Evolutionary conservation across 2,797 vertebrate species (phyloP).

Genomic region (Spea hammondii): DNA sequence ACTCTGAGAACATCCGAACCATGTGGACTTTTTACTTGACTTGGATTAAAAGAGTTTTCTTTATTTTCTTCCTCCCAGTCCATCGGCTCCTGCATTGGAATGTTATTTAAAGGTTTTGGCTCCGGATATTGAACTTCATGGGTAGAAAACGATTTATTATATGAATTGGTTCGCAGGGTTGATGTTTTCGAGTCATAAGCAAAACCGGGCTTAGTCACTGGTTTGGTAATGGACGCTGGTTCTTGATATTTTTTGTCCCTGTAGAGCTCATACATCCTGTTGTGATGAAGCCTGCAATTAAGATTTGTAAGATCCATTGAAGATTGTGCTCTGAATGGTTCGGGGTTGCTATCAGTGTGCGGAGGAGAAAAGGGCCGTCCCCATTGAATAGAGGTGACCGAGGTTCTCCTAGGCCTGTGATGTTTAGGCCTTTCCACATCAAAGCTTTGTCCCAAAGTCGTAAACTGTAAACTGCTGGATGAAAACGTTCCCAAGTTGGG

Average conservation of each 20-base stretch:
- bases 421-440: conserved; percentile 56
- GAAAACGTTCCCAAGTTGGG: conserved; percentile 58
- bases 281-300: conserved; percentile 57
- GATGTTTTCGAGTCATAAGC: conserved; percentile 53
- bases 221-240: conserved; percentile 52
- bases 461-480: conserved; percentile 64
- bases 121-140: conserved; percentile 59
- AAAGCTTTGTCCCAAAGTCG: conserved; percentile 53
- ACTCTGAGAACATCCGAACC: not conserved
- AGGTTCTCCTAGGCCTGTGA: conserved; percentile 67
- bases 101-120: not conserved
- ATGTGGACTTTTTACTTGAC: not conserved
- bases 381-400: conserved; percentile 73
- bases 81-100: not conserved
- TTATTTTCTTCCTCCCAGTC: conserved; percentile 8
- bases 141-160: conserved; percentile 61
- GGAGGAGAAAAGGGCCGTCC: conserved; percentile 58
- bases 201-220: conserved; percentile 53
- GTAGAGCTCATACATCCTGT: conserved; percentile 57
- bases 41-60: conserved; percentile 9
- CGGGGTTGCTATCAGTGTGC: conserved; percentile 53
- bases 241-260: conserved; percentile 58
- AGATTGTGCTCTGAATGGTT: conserved; percentile 58
- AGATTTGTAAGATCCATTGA: conserved; percentile 63
- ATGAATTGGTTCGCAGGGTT: conserved; percentile 60